A percentile compares a stretch with the other conserved stretches of the same genome.
Evolutionary conservation across 2,797 vertebrate species (phyloP).

Genomic region (Selene dorsalis): DNA sequence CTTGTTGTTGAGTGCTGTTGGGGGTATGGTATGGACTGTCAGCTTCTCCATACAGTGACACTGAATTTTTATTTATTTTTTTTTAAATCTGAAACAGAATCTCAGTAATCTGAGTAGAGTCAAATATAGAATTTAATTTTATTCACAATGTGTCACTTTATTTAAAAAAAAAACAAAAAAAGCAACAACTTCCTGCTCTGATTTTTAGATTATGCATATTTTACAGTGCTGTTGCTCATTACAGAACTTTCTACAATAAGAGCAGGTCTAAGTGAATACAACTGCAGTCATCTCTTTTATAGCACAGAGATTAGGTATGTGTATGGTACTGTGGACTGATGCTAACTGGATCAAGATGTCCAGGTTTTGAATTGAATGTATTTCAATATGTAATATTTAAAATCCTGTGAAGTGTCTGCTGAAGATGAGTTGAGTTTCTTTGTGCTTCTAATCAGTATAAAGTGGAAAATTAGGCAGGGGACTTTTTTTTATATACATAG

Average conservation of each 20-base stretch:
- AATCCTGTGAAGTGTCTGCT: not conserved
- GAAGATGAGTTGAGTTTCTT: not conserved
- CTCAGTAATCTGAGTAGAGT: not conserved
- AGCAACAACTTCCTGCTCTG: not conserved
- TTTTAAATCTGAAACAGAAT: no score
- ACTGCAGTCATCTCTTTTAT: not conserved
- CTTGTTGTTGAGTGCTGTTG: slow-evolving; percentile 3
- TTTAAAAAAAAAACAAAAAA: no score
- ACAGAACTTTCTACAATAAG: not conserved
- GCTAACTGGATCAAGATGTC: not conserved
- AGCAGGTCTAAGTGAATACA: not conserved
- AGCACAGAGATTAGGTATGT: not conserved
- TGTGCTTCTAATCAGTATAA: no score
- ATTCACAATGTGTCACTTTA: not conserved
- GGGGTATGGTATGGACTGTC: not conserved
- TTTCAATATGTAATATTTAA: not conserved
- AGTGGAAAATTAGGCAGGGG: not conserved
- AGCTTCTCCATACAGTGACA: not conserved
- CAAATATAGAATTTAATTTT: not conserved
- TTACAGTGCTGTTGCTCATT: not conserved
- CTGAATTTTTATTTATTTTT: no score
- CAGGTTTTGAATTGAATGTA: not conserved
- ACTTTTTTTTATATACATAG: not conserved
- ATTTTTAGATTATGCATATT: not conserved
- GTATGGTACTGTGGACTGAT: not conserved